Base-by-base conservation (phyloP, 2,888 invertebrate species). In the Empis livida region DNA sequence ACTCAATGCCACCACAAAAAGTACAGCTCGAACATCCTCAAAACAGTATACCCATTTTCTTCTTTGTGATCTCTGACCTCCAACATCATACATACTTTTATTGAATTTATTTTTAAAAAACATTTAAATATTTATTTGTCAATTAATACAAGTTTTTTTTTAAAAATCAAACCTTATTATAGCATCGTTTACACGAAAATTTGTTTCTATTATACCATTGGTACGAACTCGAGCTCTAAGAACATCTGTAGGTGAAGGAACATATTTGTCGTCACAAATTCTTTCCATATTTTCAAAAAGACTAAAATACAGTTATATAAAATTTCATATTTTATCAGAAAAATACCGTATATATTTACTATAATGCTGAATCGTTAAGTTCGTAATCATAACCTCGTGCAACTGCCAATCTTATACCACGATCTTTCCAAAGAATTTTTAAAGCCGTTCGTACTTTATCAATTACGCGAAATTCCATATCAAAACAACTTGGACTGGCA, bases 41-140 rank as follows among this genome's bases (percentile, higher is more conserved):
- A 80, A 80, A 61, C 79, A 79, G 58, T 79, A 78, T 55, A 80
- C 79, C 80, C 80, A 80, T 60, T 80, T 80, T 46, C 76, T 65
- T 41, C 80, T 61, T 61, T 80, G 79, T 50, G 78, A 79, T 58
- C 79, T 65, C 59, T 79, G 80, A 45, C 79, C 80, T 20, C 79
- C 79, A 30, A 79, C 79, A 63, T 79, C 79, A 58, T 77, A 79
- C 76, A 80, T 76, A 56, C 77, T 75, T 42, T 62, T 68, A 55
- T 42, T 13, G 13, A 39, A 23, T 30, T 35, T 31, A 31, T 16
- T 9, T 39, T 39, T 45, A 41, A 14, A 32, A 10, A 5, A 10
- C 30, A 11, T 10, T n/a, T n/a, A n/a, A n/a, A n/a, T n/a, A n/a
- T n/a, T n/a, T n/a, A n/a, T n/a, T n/a, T n/a, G n/a, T n/a, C n/a